Percentiles rank a stretch among this genome's conserved stretches.
Evolutionary conservation across 2,113 vertebrate species (phyloP).

Genomic region (Megaptera novaeangliae): DNA sequence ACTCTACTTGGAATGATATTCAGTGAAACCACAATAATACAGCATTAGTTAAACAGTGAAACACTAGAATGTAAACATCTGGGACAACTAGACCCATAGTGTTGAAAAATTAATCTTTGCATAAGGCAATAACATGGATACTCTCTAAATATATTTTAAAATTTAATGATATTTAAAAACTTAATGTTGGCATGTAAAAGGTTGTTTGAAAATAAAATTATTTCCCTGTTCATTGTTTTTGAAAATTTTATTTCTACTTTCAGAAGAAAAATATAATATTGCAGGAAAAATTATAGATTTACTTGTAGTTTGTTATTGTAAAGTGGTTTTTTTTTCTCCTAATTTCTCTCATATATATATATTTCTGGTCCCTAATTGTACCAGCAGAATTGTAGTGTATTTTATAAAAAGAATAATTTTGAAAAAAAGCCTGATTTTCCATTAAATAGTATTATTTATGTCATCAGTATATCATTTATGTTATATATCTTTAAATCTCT

Average conservation of each 20-base stretch:
- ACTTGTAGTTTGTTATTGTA: slow-evolving; percentile 52
- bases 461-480: background rate
- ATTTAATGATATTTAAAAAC: slow-evolving; percentile 53
- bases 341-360: background rate
- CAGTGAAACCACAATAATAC: background rate
- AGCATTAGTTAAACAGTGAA: background rate
- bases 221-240: slow-evolving; percentile 61
- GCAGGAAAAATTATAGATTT: slow-evolving; percentile 51
- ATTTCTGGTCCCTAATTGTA: slow-evolving; percentile 21
- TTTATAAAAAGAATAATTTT: slow-evolving; percentile 33
- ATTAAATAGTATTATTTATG: slow-evolving; percentile 48
- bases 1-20: background rate
- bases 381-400: slow-evolving; percentile 11
- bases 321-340: slow-evolving; percentile 64
- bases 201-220: slow-evolving; percentile 73
- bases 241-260: slow-evolving; percentile 70
- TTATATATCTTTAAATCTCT: slow-evolving; percentile 42
- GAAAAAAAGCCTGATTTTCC: background rate
- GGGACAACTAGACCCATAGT: background rate
- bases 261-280: slow-evolving; percentile 60
- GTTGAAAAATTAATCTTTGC: slow-evolving; percentile 18
- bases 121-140: slow-evolving; percentile 70
- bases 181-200: slow-evolving; percentile 66
- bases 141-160: slow-evolving; percentile 23
- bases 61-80: background rate